Evolutionary conservation across 1,140 invertebrate genomes (phyloP), one percentile per base, ranked within the genome.

Genomic region (Gryon sp.): DNA sequence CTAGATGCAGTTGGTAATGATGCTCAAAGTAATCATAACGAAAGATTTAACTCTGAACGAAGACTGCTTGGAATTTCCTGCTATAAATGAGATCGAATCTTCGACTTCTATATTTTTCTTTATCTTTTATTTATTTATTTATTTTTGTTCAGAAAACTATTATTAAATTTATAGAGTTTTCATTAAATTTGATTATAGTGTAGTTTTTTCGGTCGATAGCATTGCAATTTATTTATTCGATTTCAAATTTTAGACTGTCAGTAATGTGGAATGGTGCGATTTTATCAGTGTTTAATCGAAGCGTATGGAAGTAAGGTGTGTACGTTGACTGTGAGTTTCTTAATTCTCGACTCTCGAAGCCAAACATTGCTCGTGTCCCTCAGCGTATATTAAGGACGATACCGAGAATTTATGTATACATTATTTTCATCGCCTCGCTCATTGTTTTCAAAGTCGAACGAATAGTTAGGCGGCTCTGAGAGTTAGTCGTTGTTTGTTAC

Each of bases 21-120:
- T 76, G 66, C 73, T 65, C 65, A 76, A 83, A 82, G 80, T 78
- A 76, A 84, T 82, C 77, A 77, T 84, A 81, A 75, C 75, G n/a
- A n/a, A n/a, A n/a, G n/a, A 48, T 80, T 76, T 60, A 81, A 72
- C 74, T 65, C 73, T 50, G 70, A 22, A 78, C 83, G 83, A 80
- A 76, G 62, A 83, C 82, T 81, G 69, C 40, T 32, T 60, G 73
- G 79, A 78, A 80, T 83, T 82, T 84, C 82, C 82, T 79, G 78
- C 28, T n/a, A 60, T 63, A 40, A 50, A 50, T 43, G 32, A n/a
- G 46, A 65, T 53, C 46, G 60, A 41, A 46, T 32, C 11, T 11
- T 38, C 43, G 15, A 15, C 19, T 46, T 46, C n/a, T n/a, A n/a
- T n/a, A n/a, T n/a, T n/a, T n/a, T n/a, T n/a, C n/a, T n/a, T n/a